These are phyloP conservation scores for Aplodontia rufa DNA, from an alignment of 2,113 vertebrate genomes.

Conservation along the genomic window DNA sequence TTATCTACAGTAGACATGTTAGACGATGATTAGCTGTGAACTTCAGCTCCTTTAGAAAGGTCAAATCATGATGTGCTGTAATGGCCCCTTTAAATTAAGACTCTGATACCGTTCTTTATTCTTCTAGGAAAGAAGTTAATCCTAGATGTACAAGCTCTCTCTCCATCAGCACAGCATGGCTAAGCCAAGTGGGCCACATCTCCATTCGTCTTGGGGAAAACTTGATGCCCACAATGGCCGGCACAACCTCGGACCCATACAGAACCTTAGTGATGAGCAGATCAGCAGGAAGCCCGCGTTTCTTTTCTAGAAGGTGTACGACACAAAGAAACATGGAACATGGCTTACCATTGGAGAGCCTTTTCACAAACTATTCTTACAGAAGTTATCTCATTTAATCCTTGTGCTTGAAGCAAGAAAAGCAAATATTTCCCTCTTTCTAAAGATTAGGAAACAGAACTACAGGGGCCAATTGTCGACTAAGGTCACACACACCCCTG, in stretches of 20 bases:
- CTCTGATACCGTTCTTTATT: neutral
- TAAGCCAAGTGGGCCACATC: accelerated
- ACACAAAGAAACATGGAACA: neutral
- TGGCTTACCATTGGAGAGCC: neutral
- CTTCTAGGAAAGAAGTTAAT: neutral
- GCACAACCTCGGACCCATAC: neutral
- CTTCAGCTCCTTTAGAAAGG: neutral
- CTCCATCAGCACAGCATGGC: accelerated
- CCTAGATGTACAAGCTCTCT: neutral
- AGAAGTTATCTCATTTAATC: neutral
- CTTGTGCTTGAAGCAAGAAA: neutral
- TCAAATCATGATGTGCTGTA: neutral
- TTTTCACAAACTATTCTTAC: neutral
- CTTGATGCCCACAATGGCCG: accelerated
- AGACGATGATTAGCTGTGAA: neutral
- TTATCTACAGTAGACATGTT: neutral
- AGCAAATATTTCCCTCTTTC: neutral
- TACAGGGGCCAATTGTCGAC: neutral
- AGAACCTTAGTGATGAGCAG: accelerated
- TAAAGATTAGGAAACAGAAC: neutral
- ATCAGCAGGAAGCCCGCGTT: accelerated
- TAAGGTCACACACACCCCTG: neutral
- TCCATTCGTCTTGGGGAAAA: neutral
- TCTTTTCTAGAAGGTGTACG: neutral
- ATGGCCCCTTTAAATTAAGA: neutral